Conservation (phyloP, 2,888 invertebrate genomes). For the Apodemia mormo region DNA sequence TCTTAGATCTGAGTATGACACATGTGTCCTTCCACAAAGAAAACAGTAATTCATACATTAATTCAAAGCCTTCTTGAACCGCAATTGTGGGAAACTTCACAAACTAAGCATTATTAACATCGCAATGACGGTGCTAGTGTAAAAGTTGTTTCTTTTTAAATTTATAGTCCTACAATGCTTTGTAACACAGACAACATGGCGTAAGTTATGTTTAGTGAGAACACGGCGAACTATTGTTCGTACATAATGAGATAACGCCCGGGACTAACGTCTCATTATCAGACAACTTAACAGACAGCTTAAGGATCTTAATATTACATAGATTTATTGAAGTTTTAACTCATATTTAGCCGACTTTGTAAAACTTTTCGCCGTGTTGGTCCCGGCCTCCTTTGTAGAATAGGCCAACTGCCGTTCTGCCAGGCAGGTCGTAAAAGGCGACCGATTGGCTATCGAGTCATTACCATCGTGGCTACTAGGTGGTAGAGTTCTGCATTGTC, state of each 20-base stretch:
- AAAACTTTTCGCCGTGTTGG: no score
- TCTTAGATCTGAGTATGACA: no score
- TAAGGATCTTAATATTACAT: neutral
- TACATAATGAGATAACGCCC: neutral
- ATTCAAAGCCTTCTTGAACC: neutral
- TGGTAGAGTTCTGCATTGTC: no score
- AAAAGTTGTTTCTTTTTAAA: constrained; percentile 13
- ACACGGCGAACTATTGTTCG: neutral
- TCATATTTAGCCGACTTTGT: no score
- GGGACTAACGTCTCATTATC: neutral
- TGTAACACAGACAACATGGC: neutral
- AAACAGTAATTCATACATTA: neutral
- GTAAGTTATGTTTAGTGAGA: neutral
- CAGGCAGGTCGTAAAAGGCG: no score
- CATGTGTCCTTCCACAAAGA: no score
- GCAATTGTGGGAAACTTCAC: neutral
- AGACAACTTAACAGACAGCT: neutral
- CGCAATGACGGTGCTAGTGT: neutral
- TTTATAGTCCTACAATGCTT: neutral
- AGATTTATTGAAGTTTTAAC: neutral
- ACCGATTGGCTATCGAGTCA: no score
- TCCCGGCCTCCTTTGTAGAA: no score
- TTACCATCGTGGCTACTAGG: no score
- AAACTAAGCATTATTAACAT: neutral
- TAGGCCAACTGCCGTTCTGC: no score